These are phyloP conservation scores for Otus sunia DNA, from an alignment of 2,113 vertebrate species.

Conservation along the genomic window DNA sequence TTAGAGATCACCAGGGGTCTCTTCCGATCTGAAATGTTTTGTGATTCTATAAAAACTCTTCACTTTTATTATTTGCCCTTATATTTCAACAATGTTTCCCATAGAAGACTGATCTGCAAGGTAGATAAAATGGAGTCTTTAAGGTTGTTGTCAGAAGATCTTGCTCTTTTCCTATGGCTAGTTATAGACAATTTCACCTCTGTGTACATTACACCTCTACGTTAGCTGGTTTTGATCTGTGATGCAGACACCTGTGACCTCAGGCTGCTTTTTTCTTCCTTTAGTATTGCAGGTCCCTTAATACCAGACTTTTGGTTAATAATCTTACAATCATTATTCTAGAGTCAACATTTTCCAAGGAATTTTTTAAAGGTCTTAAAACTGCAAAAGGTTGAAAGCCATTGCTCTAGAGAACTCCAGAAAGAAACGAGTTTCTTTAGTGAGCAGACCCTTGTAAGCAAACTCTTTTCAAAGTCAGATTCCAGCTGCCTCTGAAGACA, in stretches of 20 bases:
- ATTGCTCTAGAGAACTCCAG: not conserved
- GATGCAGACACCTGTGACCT: not conserved
- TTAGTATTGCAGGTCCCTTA: not conserved
- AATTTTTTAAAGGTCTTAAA: not conserved
- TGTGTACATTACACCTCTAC: rapidly evolving
- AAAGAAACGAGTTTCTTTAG: not conserved
- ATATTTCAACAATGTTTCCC: not conserved
- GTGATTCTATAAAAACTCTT: not conserved
- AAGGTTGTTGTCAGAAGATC: not conserved
- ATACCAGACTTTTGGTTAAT: not conserved
- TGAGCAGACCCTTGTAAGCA: not conserved
- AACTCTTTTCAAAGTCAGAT: not conserved
- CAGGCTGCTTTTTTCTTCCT: not conserved
- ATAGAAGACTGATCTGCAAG: not conserved
- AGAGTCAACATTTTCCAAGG: not conserved
- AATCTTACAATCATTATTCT: not conserved
- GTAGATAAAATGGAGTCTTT: not conserved
- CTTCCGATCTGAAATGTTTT: not conserved
- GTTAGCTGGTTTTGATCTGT: not conserved
- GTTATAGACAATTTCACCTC: not conserved
- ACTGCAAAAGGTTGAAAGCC: not conserved
- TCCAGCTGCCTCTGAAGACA: not conserved
- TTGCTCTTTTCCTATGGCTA: not conserved
- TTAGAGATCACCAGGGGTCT: not conserved
- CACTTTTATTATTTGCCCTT: not conserved